A percentile compares a stretch with the other conserved stretches of the same genome.
phyloP scores from a whole-genome alignment of 2,888 invertebrate species.

The Folsomia manolachei region DNA sequence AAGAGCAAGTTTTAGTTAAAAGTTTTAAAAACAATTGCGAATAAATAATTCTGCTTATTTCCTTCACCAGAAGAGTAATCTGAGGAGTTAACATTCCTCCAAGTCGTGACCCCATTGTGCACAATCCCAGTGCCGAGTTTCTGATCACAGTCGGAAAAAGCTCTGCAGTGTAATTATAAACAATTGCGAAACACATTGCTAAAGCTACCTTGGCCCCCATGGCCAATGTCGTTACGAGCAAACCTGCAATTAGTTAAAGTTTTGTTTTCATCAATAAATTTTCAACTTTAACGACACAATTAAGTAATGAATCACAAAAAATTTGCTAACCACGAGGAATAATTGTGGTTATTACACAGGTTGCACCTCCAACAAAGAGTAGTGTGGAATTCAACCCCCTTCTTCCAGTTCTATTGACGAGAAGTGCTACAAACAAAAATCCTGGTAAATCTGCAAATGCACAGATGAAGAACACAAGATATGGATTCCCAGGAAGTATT shows the following conservation, averaged over 20 bases:
- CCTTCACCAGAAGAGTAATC: slow-evolving; percentile 64
- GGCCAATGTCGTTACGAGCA: slow-evolving; percentile 41
- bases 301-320: neutral
- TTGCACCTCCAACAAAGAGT: slow-evolving; percentile 74
- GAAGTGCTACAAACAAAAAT: slow-evolving; percentile 68
- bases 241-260: slow-evolving; percentile 30
- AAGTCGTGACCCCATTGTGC: slow-evolving; percentile 80
- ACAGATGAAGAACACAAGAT: slow-evolving; percentile 72
- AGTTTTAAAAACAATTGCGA: neutral
- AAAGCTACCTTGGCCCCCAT: slow-evolving; percentile 78
- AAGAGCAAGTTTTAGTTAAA: neutral
- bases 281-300: neutral
- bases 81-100: slow-evolving; percentile 77
- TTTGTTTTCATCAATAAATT: neutral
- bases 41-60: neutral
- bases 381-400: slow-evolving; percentile 70
- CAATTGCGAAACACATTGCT: slow-evolving; percentile 78
- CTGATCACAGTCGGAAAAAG: slow-evolving; percentile 74
- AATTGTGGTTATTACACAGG: slow-evolving; percentile 71
- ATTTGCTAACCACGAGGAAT: slow-evolving; percentile 65
- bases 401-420: slow-evolving; percentile 73
- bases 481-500: slow-evolving; percentile 70
- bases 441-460: slow-evolving; percentile 78
- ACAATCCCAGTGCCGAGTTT: slow-evolving; percentile 77
- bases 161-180: slow-evolving; percentile 83